phyloP scores from a whole-genome alignment of 2,797 vertebrate species.

The Halcyon smyrnensis region DNA sequence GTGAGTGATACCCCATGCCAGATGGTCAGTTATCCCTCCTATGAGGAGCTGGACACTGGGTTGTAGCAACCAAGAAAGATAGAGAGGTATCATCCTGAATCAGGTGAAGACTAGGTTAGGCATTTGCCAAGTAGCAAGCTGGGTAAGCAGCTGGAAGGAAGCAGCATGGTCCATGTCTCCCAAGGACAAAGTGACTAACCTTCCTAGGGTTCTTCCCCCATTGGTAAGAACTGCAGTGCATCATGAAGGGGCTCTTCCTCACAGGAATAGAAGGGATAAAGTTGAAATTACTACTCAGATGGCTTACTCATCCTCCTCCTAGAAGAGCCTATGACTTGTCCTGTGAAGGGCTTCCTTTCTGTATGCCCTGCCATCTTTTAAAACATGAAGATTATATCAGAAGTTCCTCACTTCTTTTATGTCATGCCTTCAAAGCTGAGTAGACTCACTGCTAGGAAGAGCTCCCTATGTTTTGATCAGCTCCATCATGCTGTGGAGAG shows the following conservation, averaged over 20 bases:
- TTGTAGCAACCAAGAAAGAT: background rate
- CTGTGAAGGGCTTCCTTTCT: background rate
- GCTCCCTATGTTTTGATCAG: background rate
- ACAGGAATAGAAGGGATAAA: background rate
- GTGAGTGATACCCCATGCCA: background rate
- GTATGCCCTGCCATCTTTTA: background rate
- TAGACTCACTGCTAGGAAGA: background rate
- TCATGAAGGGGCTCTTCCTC: background rate
- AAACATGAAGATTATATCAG: background rate
- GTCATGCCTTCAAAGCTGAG: background rate
- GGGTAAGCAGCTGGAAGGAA: background rate
- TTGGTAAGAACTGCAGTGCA: background rate
- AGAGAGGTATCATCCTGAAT: background rate
- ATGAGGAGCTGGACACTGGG: background rate
- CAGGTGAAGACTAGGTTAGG: background rate
- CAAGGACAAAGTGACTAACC: background rate
- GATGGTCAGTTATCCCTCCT: background rate
- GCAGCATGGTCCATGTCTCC: background rate
- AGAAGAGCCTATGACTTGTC: background rate
- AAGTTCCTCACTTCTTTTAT: background rate
- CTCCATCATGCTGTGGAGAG: background rate
- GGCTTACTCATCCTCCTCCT: background rate
- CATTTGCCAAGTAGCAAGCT: background rate
- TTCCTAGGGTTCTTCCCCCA: background rate
- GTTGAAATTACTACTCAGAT: background rate